Base-by-base conservation (phyloP, 2,113 vertebrate genomes). In the Atrichornis clamosus region DNA sequence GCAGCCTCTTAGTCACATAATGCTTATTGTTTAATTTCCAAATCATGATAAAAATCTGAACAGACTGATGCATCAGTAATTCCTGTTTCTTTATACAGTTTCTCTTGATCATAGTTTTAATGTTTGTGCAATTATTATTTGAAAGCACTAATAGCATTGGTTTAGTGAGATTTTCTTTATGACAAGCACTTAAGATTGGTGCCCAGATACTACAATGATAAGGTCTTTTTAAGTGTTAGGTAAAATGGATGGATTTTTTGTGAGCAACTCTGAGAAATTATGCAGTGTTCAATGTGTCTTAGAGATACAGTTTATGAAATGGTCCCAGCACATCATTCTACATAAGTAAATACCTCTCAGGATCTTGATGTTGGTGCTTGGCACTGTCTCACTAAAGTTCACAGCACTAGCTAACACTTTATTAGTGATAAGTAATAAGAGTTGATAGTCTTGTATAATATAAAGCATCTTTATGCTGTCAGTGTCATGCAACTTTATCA, bases 401-500 rank as follows among this genome's bases (percentile, higher is more conserved):
- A 2, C 64, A 95, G 46, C 53, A 79, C 35, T 27, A 42, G n/a
- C 41, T 92, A 95, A 85, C 62, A 68, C 68, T 76, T 4, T 58
- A 77, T 86, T 83, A 95, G 84, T 74, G 69, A 60, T 67, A 91
- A 23, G 20, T 70, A 90, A 76, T 90, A 88, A 79, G 52, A 96
- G 39, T 60, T 84, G 26, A 56, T 95, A 81, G 35, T 79, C 55
- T 84, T 37, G 20, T 59, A 50, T 79, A 86, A 60, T 39, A 63
- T 15, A 86, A 50, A 79, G 60, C 50, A 92, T 72, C 89, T 94
- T 95, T 95, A 79, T 90, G 59, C 94, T 94, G 96, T 96, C 96
- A 92, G 56, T 84, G 76, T 78, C 91, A 65, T 87, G 97, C 84
- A 68, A 98, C 97, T 98, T 95, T 97, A 97, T 98, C 96, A 97